Evolutionary conservation across 2,797 vertebrate genomes (phyloP).

Genomic region (Delichon dasypus): DNA sequence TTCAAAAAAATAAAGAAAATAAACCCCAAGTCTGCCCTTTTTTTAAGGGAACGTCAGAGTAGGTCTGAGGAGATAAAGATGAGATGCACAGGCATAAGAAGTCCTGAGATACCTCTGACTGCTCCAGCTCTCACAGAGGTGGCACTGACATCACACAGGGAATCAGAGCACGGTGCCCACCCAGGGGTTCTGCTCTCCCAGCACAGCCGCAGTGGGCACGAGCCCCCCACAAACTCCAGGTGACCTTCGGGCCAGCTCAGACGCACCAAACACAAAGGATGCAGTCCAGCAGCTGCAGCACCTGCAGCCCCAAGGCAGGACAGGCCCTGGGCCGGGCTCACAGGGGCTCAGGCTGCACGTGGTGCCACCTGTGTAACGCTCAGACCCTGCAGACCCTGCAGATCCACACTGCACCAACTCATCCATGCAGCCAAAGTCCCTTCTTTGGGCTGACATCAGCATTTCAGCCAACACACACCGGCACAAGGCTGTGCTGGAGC

Average conservation of each 20-base stretch:
- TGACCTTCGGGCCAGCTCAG: fast-evolving
- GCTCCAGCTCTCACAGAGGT: slow-evolving; percentile 32
- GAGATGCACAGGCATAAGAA: slow-evolving; percentile 45
- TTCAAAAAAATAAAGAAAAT: slow-evolving; percentile 8
- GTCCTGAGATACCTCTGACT: slow-evolving; percentile 19
- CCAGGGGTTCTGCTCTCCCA: not conserved
- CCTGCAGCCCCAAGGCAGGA: not conserved
- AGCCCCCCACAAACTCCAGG: not conserved
- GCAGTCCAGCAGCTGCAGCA: not conserved
- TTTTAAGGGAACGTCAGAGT: slow-evolving; percentile 1
- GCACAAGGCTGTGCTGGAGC: not conserved
- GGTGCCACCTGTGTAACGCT: fast-evolving
- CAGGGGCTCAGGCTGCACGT: fast-evolving
- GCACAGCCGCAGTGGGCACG: not conserved
- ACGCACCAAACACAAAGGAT: not conserved
- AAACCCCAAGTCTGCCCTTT: not conserved
- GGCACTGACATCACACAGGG: not conserved
- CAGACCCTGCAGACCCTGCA: not conserved
- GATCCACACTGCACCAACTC: not conserved
- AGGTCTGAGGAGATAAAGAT: slow-evolving; percentile 29
- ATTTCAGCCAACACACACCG: not conserved
- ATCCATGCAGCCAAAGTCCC: not conserved
- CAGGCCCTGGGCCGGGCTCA: not conserved
- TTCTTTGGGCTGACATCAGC: not conserved
- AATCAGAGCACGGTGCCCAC: not conserved